Evolutionary conservation across 2,113 vertebrate species (phyloP), one percentile per base, ranked within the genome.

Genomic region (Etheostoma spectabile): DNA sequence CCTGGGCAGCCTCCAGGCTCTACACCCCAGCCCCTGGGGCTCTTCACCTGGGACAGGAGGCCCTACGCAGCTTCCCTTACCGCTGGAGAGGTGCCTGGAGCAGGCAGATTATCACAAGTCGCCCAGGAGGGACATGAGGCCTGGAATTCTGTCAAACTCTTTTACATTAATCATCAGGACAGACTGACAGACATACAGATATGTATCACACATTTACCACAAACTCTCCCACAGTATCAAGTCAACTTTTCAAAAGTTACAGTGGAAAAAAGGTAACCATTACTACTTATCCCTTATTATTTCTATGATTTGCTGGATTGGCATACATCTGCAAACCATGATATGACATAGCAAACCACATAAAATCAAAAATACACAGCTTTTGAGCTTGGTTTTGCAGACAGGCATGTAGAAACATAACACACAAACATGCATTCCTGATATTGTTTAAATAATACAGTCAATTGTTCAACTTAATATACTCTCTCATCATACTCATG

Each of bases 1-100:
- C 94, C 94, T 96, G 95, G 88, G 90, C 85, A 83, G 86, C 92
- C 93, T 91, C 72, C 85, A 94, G 94, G 95, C 89, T 77, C 86
- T 90, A 90, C 92, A 93, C 77, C 80, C 78, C 70, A 62, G 56
- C 79, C 93, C 94, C 93, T 85, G 90, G 89, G 91, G 94, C 90
- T 85, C 86, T 93, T 94, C 93, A 95, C 94, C 93, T 94, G 93
- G 93, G 92, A 94, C 80, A 82, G 82, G 82, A 85, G 84, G 76
- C 80, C 77, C 78, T 48, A 27, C 4, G 57, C 71, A 53, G 77
- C 79, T 80, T 89, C 78, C 81, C 75, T 79, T 74, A 74, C 84
- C 11, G 82, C 86, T 86, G 51, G 18, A 89, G 85, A 92, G 88
- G 74, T 84, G 89, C 90, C 88, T 81, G 45, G 60, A 88, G 89